A percentile compares a stretch with the other conserved stretches of the same genome.
phyloP scores from a whole-genome alignment of 2,113 vertebrate species.

The Heptranchias perlo region DNA sequence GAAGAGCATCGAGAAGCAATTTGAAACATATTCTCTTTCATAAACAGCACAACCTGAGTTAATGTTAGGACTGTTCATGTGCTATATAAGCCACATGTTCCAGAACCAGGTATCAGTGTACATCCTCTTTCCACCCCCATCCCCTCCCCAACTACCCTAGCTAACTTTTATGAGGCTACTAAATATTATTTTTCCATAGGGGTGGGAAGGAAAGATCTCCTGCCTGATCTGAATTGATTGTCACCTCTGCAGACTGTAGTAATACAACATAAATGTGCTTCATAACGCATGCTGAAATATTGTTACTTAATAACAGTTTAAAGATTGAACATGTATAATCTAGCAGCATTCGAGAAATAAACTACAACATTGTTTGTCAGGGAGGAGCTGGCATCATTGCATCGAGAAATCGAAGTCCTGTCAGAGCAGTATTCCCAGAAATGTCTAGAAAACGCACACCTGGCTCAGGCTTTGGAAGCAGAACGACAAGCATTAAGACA shows the following conservation, averaged over 20 bases:
- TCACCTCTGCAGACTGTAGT: not conserved
- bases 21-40: not conserved
- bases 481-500: constrained; percentile 70
- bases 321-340: not conserved
- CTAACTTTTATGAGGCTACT: not conserved
- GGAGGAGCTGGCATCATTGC: constrained; percentile 68
- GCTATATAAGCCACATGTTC: not conserved
- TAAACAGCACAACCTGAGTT: not conserved
- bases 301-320: not conserved
- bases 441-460: constrained; percentile 71
- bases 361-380: constrained; percentile 46
- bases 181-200: not conserved
- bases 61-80: not conserved
- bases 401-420: constrained; percentile 70
- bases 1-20: not conserved
- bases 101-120: not conserved
- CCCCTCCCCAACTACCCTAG: not conserved
- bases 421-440: constrained; percentile 75
- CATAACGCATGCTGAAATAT: not conserved
- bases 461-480: constrained; percentile 69
- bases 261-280: not conserved
- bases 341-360: not conserved
- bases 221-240: not conserved
- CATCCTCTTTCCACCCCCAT: not conserved
- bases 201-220: not conserved